A percentile compares a stretch with the other conserved stretches of the same genome.
Evolutionary conservation across 2,888 invertebrate genomes (phyloP).

Genomic region (Hirtodrosophila trivittata): DNA sequence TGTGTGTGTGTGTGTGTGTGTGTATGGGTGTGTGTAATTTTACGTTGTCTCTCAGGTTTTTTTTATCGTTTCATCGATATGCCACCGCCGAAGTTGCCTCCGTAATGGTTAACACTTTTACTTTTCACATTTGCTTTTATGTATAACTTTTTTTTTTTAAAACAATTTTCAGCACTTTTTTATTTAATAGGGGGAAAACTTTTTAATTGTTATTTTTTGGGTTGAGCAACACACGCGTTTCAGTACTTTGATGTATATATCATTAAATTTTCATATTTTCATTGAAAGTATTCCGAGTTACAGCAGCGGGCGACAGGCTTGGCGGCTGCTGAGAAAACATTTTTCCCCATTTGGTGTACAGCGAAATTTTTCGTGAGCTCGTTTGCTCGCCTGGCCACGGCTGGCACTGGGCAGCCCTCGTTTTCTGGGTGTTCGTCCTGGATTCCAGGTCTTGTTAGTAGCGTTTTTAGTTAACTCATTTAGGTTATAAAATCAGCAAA

Average conservation of each 20-base stretch:
- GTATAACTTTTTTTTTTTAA: constrained; percentile 16
- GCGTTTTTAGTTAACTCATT: too few species aligned
- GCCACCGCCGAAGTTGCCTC: constrained; percentile 29
- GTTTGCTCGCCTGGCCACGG: constrained; percentile 16
- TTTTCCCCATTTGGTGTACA: constrained; percentile 75
- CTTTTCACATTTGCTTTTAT: constrained; percentile 67
- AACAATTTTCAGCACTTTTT: constrained; percentile 24
- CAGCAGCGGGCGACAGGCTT: constrained; percentile 28
- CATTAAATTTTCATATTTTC: constrained; percentile 9
- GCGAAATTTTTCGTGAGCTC: constrained; percentile 71
- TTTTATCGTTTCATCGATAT: constrained; percentile 66
- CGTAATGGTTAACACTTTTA: constrained; percentile 64
- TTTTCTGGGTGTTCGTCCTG: constrained; percentile 47
- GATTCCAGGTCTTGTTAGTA: constrained; percentile 28
- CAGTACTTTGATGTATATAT: neutral
- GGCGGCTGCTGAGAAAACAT: constrained; percentile 50
- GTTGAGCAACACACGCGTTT: constrained; percentile 11
- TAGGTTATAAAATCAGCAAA: too few species aligned
- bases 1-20: constrained; percentile 18
- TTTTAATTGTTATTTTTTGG: constrained; percentile 10
- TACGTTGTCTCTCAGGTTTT: constrained; percentile 58
- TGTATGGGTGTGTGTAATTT: constrained; percentile 56
- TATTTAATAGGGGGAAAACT: constrained; percentile 17
- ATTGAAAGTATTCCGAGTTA: constrained; percentile 23
- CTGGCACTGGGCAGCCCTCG: constrained; percentile 34